Evolutionary conservation across 2,797 vertebrate species (phyloP).

Genomic region (Chaenodraco wilsoni): DNA sequence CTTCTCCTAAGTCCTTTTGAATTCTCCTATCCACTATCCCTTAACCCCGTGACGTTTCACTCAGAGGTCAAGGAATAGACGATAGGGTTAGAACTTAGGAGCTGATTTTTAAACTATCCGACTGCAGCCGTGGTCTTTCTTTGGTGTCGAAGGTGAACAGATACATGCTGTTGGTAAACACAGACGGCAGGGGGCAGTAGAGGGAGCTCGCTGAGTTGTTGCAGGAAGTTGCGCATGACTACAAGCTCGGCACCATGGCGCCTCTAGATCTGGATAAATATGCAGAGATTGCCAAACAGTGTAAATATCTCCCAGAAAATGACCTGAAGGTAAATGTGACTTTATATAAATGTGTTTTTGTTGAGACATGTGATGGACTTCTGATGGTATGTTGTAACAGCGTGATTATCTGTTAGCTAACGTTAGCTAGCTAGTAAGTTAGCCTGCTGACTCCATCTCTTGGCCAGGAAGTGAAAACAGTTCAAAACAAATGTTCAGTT

Average conservation of each 20-base stretch:
- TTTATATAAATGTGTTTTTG: background rate
- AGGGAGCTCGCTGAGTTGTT: background rate
- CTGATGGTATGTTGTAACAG: background rate
- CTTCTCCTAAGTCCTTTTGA: too few relatives aligned
- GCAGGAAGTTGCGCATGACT: constrained; percentile 60
- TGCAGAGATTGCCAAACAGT: constrained; percentile 95
- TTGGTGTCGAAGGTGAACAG: too few relatives aligned
- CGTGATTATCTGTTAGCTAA: constrained; percentile 22
- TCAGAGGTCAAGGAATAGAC: too few relatives aligned
- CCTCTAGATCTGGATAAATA: constrained; percentile 96
- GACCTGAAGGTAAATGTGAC: constrained; percentile 90
- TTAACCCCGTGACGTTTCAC: too few relatives aligned
- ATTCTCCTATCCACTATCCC: too few relatives aligned
- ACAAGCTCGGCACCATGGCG: constrained; percentile 87
- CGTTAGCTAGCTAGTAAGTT: constrained; percentile 57
- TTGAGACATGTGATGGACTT: fast-evolving
- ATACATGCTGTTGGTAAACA: background rate
- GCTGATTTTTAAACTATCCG: too few relatives aligned
- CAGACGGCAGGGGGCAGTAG: constrained; percentile 10
- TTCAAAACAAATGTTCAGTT: background rate
- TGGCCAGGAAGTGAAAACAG: constrained; percentile 16
- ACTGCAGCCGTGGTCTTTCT: too few relatives aligned
- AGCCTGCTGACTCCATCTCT: constrained; percentile 30
- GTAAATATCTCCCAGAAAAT: constrained; percentile 97
- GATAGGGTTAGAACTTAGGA: too few relatives aligned